Conservation (phyloP, 2,113 vertebrate species). For the Cromileptes altivelis region DNA sequence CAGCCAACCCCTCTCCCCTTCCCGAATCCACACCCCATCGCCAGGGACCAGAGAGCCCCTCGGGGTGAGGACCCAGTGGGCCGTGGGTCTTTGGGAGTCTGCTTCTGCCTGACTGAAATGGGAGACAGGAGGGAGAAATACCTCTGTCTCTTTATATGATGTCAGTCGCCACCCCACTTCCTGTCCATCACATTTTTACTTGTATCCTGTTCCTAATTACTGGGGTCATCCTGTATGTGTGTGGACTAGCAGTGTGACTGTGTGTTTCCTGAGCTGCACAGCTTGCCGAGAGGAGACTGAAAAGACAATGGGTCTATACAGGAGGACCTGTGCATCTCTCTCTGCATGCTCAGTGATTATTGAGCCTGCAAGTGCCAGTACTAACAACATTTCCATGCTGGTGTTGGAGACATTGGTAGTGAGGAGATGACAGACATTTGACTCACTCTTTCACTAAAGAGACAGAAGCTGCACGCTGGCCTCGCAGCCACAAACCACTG, state of each 20-base stretch:
- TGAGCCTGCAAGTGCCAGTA: slow-evolving; percentile 51
- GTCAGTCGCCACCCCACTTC: slow-evolving; percentile 56
- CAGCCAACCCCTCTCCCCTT: slow-evolving; percentile 16
- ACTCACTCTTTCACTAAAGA: slow-evolving; percentile 54
- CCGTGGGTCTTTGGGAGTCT: slow-evolving; percentile 38
- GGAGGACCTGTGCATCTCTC: slow-evolving; percentile 22
- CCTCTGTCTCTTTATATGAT: slow-evolving; percentile 77
- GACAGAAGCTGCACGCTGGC: slow-evolving; percentile 10
- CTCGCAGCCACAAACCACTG: slow-evolving; percentile 9
- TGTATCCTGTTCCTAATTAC: slow-evolving; percentile 37
- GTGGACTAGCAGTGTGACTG: slow-evolving; percentile 31
- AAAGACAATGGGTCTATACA: background rate
- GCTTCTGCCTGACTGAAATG: slow-evolving; percentile 73
- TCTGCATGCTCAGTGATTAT: slow-evolving; percentile 42
- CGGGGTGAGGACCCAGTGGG: slow-evolving; percentile 58
- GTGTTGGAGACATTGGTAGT: slow-evolving; percentile 14
- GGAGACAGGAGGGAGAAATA: slow-evolving; percentile 42
- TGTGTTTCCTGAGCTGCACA: slow-evolving; percentile 46
- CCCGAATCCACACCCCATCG: slow-evolving; percentile 9
- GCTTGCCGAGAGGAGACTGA: slow-evolving; percentile 28
- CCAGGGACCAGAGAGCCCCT: slow-evolving; percentile 68
- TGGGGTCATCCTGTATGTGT: slow-evolving; percentile 30
- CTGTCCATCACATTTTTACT: slow-evolving; percentile 49
- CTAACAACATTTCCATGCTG: slow-evolving; percentile 30
- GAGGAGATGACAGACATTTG: slow-evolving; percentile 43